Base-by-base conservation (phyloP, 2,888 invertebrate species). In the Coenonympha arcania region DNA sequence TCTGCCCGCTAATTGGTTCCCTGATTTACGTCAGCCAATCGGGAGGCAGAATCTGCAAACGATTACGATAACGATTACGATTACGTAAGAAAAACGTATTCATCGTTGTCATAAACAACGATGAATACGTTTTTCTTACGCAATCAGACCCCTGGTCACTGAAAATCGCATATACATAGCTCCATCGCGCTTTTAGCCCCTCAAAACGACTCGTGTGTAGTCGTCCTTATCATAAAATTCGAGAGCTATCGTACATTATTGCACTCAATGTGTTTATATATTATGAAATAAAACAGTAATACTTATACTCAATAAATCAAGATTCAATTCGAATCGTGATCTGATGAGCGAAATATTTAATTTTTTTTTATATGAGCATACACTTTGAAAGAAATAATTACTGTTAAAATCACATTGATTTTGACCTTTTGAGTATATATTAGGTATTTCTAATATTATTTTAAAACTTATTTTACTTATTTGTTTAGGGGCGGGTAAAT, bases 221-320 rank as follows among this genome's bases (percentile, higher is more conserved):
- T 4, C 16, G 24, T 24, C 44, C 44, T 44, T 44, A 22, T 24
- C 34, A 18, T 26, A 34, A 26, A 44, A 18, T 16, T 34, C 11
- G 8, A 43, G 44, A 33, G 26, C 20, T 37, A 48, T 52, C 16
- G 44, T 30, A 46, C 45, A 46, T 46, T 40, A 41, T 19, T 44
- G 34, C 41, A 40, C 44, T 46, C 47, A 22, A 43, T 44, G 45
- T 41, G 13, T 48, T 50, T 48, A 48, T 48, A 47, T 44, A 51
- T 54, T 48, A 51, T 22, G 48, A 50, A 54, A 51, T 22, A 44
- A 50, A 54, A 54, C 47, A 24, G 47, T 44, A 54, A 41, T 41
- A 41, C 28, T 31, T 31, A 41, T 28, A 16, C 19, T 43, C 34
- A 4, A 44, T 44, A 44, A 34, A 44, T 44, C 44, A 44, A 22